Evolutionary conservation across 2,888 invertebrate species (phyloP).

Genomic region (Caenorhabditis sulstoni): DNA sequence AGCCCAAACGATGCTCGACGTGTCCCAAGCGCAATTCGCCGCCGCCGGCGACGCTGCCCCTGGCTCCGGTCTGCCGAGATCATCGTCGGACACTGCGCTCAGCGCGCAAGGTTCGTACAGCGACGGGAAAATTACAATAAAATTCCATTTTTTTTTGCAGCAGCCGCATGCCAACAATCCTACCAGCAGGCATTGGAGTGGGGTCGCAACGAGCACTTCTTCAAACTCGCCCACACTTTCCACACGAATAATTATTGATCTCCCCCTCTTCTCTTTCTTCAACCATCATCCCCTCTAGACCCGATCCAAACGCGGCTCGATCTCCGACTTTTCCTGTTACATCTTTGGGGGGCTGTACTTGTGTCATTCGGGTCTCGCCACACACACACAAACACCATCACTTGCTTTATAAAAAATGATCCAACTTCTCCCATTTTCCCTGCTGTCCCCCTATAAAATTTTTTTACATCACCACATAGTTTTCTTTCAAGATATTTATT

Average conservation of each 20-base stretch:
- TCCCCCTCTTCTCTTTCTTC: too few species aligned
- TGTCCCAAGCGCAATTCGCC: slow-evolving; percentile 17
- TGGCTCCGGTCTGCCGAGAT: slow-evolving; percentile 22
- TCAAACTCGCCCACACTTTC: slow-evolving; percentile 65
- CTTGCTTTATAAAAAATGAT: slow-evolving; percentile 4
- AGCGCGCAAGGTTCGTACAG: slow-evolving; percentile 20
- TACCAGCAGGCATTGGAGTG: slow-evolving; percentile 65
- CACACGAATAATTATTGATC: slow-evolving; percentile 66
- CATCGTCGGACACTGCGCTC: slow-evolving; percentile 39
- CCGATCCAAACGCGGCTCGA: neutral
- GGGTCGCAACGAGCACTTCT: slow-evolving; percentile 64
- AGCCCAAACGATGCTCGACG: slow-evolving; percentile 55
- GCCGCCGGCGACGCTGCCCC: neutral
- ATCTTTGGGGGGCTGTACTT: neutral
- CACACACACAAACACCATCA: neutral
- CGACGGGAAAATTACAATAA: neutral
- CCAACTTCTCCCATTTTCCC: neutral
- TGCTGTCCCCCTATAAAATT: neutral
- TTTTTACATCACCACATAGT: neutral
- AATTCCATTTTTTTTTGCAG: slow-evolving; percentile 7
- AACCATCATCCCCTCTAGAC: neutral
- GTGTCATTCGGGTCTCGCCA: neutral
- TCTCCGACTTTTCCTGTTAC: neutral
- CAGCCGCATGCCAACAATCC: slow-evolving; percentile 35
- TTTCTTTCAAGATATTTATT: too few species aligned